Evolutionary conservation across 92 coral and sea anemone species (phyloP).

Genomic region (Phenganax marumi): DNA sequence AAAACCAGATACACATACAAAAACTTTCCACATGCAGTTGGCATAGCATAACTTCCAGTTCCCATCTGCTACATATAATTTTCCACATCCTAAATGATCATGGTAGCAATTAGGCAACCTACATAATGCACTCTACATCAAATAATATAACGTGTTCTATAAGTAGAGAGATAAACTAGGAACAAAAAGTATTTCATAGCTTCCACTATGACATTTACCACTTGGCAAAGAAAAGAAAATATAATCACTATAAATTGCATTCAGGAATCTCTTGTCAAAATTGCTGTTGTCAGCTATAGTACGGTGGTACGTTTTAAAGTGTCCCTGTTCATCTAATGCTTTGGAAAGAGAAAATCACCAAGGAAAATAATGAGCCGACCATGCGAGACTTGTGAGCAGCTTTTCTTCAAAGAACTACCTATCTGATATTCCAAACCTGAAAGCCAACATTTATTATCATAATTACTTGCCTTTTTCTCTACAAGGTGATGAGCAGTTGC

Average conservation of each 20-base stretch:
- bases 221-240: too few species aligned
- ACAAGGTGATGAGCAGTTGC: slow-evolving; percentile 36
- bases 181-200: too few species aligned
- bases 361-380: too few species aligned
- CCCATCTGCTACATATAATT: slow-evolving; percentile 46
- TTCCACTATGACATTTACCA: too few species aligned
- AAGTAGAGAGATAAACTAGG: background rate
- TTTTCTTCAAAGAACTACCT: background rate
- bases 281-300: too few species aligned
- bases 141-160: background rate
- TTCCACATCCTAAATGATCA: slow-evolving; percentile 39
- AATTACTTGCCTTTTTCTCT: slow-evolving; percentile 23
- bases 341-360: too few species aligned
- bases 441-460: background rate
- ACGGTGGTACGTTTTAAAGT: too few species aligned
- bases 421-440: background rate
- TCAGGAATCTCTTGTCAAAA: too few species aligned
- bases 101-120: background rate
- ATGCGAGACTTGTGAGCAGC: too few species aligned
- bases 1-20: slow-evolving; percentile 39
- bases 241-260: too few species aligned
- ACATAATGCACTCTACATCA: background rate
- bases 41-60: slow-evolving; percentile 42
- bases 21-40: slow-evolving; percentile 51
- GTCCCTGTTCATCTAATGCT: too few species aligned